phyloP scores from a whole-genome alignment of 2,888 invertebrate genomes.

The Tubiluchus corallicola region DNA sequence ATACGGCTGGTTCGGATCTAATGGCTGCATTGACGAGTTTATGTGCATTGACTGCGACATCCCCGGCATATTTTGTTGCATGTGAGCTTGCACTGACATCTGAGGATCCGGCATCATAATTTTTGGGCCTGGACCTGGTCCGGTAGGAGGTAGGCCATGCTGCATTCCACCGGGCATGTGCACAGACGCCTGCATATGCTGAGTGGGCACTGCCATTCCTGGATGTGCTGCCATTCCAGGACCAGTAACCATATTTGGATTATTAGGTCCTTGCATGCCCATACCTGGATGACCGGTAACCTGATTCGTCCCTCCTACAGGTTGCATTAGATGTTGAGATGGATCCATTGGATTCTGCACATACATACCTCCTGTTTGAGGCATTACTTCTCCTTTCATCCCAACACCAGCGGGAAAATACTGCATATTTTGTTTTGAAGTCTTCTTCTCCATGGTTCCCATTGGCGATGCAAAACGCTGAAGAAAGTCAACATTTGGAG shows the following conservation, averaged over 20 bases:
- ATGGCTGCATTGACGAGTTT: not conserved
- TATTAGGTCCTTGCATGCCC: not conserved
- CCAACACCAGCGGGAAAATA: conserved; percentile 37
- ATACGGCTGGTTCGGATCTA: not conserved
- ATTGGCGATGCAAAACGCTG: conserved; percentile 71
- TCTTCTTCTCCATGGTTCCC: conserved; percentile 46
- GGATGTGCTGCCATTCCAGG: not conserved
- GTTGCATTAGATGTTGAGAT: not conserved
- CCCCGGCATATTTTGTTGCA: not conserved
- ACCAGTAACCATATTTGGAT: not conserved
- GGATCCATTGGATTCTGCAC: not conserved
- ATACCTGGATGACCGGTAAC: not conserved
- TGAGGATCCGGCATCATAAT: not conserved
- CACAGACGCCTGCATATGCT: not conserved
- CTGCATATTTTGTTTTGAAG: conserved; percentile 48
- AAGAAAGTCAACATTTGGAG: conserved; percentile 71
- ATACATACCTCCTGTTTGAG: not conserved
- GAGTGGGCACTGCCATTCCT: too few species aligned
- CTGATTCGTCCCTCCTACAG: not conserved
- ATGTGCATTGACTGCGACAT: not conserved
- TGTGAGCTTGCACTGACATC: not conserved
- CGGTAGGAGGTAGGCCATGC: not conserved
- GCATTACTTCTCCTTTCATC: not conserved
- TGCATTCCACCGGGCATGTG: not conserved
- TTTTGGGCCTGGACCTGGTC: not conserved